Evolutionary conservation across 2,888 invertebrate genomes (phyloP), one percentile per base, ranked within the genome.

Genomic region (Coecobrya sp.): DNA sequence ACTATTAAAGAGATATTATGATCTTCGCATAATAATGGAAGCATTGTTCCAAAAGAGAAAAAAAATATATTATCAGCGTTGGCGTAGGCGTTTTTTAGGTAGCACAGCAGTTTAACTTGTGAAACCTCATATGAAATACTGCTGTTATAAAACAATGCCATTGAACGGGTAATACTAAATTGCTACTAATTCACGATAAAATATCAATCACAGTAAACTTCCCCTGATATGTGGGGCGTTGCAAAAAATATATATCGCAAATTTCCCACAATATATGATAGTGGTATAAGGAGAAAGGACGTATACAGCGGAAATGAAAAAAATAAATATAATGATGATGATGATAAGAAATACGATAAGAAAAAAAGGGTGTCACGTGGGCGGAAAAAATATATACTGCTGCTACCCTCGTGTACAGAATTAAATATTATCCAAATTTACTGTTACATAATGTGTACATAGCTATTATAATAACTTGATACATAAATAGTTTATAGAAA

Each of bases 371-470:
- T 8, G 8, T 49, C 5, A 36, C 25, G 13, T 25, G 27, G 25
- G 25, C 36, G 8, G 55, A 59, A 59, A 81, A 55, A 55, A 30
- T 27, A 25, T 22, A 65, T 30, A 30, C 81, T 81, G 81, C 81
- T 81, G 81, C 81, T 81, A 55, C 81, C 55, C 45, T 81, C 81
- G 81, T 81, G 81, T 81, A 30, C 30, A 81, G 16, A 55, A 55
- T 36, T 36, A 25, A 81, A 81, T 52, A 81, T 52, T 27, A 73
- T 76, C 76, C 36, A 30, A 76, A 25, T 10, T 49, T 25, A 76
- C 7, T 70, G 42, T 70, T 45, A 68, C 22, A 68, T 25, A 49
- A 49, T 25, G 49, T 79, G 79, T 79, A 52, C 52, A 79, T 52
- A 49, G 79, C 68, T 70, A 70, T 55, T 27, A 52, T 30, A n/a